Base-by-base conservation (phyloP, 2,113 vertebrate genomes). In the Neogale vison region DNA sequence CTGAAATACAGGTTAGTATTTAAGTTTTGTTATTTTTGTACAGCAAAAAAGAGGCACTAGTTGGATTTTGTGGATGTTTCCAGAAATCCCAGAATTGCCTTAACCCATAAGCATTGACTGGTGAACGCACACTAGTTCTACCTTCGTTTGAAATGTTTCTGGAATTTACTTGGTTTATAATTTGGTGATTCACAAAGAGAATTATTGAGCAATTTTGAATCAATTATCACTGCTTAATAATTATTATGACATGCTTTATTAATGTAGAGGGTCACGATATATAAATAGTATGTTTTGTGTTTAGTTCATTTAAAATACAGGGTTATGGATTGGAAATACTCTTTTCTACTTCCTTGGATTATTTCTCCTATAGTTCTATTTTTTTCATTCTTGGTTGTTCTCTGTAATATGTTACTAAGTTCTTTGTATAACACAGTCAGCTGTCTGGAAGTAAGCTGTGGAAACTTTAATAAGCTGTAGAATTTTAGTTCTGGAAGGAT, bases 201-300 rank as follows among this genome's bases (percentile, higher is more conserved):
- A 95, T 63, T 97, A 61, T 76, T 92, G 81, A 84, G n/a, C 34
- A 94, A 89, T 72, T 61, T 81, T 67, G 26, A 96, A 86, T 93
- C 93, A 85, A 7, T 71, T 77, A 76, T 45, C n/a, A 65, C n/a
- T 91, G 50, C 88, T 93, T 96, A 77, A 74, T 84, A 21, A 90
- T 45, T 17, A 57, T 23, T 63, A 57, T 93, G 29, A 95, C 71
- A 86, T 95, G 90, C 29, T 92, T 93, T 74, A 52, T 20, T 91
- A 71, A 88, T 67, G 8, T 42, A 45, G 31, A 67, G 31, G 31
- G 8, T 29, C n/a, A 84, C 34, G 39, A 42, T 6, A 34, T 15
- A 10, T 83, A n/a, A 57, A 85, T 61, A 81, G 20, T n/a, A 26
- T 95, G 21, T 77, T 92, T 69, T 63, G 69, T 87, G 52, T 71